Percentiles rank a stretch among this genome's conserved stretches.
Conservation (phyloP, 2,113 vertebrate species). For the Accipiter virgatus region DNA sequence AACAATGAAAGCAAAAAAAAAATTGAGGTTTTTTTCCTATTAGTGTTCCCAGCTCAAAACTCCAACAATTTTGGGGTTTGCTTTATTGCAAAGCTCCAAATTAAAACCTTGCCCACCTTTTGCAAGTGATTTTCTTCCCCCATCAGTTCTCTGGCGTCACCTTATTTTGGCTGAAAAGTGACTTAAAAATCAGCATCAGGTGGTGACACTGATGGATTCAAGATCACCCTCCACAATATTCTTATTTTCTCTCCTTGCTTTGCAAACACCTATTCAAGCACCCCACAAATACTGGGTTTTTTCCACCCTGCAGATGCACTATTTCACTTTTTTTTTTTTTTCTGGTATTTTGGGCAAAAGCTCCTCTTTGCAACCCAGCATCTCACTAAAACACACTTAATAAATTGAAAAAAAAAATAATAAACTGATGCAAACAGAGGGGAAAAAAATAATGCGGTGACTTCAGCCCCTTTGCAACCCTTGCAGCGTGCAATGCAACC, state of each 20-base stretch:
- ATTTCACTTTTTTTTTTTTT: not conserved
- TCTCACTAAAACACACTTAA: not conserved
- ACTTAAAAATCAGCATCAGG: not conserved
- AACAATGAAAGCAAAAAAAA: not conserved
- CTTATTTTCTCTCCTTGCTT: not conserved
- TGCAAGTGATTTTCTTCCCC: not conserved
- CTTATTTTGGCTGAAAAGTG: not conserved
- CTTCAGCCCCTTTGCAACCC: not conserved
- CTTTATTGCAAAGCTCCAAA: not conserved
- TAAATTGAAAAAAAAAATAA: not conserved
- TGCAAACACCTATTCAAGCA: not conserved
- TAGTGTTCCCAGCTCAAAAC: not conserved
- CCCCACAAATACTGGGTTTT: accelerated
- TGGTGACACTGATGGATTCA: accelerated
- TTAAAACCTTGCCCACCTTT: not conserved
- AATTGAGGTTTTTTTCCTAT: accelerated
- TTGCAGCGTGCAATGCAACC: not conserved
- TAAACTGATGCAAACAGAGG: accelerated
- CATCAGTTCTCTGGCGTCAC: accelerated
- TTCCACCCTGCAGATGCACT: not conserved
- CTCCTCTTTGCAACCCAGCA: not conserved
- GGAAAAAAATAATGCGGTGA: accelerated
- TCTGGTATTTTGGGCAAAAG: not conserved
- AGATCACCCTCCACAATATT: no score
- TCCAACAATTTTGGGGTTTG: not conserved